Evolutionary conservation across 2,797 vertebrate genomes (phyloP).

Genomic region (Anisognathus igniventris): DNA sequence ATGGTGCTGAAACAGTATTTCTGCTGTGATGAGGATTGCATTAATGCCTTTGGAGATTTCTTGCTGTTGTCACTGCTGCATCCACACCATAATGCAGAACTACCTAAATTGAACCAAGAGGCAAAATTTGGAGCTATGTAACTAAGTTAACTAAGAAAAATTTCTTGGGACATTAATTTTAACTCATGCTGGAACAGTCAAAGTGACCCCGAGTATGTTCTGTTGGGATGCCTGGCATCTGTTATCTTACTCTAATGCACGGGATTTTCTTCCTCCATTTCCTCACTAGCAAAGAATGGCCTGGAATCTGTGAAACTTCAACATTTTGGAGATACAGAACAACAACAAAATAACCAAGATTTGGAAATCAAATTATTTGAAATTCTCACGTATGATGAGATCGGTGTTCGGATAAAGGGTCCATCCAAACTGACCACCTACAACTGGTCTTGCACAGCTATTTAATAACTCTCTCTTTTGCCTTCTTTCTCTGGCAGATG

Average conservation of each 20-base stretch:
- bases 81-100: constrained; percentile 20
- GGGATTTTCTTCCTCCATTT: neutral
- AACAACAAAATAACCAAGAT: neutral
- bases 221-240: constrained; percentile 55
- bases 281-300: neutral
- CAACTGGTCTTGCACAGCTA: neutral
- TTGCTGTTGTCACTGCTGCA: constrained; percentile 28
- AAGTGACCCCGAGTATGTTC: constrained; percentile 55
- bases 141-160: constrained; percentile 48
- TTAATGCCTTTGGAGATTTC: constrained; percentile 44
- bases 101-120: constrained; percentile 58
- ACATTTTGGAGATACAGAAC: neutral
- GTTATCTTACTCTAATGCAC: neutral
- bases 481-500: neutral
- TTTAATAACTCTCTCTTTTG: neutral
- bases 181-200: constrained; percentile 41
- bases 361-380: neutral
- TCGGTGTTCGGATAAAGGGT: neutral
- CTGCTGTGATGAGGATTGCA: constrained; percentile 43
- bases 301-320: neutral
- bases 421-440: neutral
- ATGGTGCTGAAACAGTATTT: constrained; percentile 60
- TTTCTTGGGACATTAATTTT: constrained; percentile 61
- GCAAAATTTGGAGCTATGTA: constrained; percentile 34
- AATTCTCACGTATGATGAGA: fast-evolving